Evolutionary conservation across 1,140 invertebrate genomes (phyloP).

Genomic region (Cephus cinctus): DNA sequence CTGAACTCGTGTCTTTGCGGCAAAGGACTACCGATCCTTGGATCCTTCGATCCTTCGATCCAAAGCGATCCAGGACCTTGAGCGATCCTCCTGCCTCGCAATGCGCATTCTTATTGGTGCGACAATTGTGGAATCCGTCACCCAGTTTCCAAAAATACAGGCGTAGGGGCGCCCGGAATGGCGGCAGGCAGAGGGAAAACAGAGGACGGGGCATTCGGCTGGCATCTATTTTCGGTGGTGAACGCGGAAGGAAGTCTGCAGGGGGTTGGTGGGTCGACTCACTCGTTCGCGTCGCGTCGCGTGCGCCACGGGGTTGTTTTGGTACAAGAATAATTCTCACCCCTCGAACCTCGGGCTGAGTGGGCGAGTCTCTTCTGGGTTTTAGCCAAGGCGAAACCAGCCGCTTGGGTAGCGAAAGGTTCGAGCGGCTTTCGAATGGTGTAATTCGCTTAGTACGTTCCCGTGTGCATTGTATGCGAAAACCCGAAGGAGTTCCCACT

Average conservation of each 20-base stretch:
- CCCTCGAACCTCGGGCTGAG: neutral
- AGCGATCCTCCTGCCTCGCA: no score
- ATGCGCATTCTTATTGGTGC: no score
- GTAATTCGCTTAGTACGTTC: no score
- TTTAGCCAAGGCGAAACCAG: conserved; percentile 2
- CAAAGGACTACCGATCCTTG: no score
- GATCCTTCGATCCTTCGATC: no score
- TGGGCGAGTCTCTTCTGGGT: neutral
- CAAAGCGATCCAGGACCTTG: no score
- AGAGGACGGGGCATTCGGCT: neutral
- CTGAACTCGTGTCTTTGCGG: no score
- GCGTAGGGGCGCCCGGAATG: neutral
- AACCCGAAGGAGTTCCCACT: no score
- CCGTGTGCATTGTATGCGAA: no score
- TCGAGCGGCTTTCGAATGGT: neutral
- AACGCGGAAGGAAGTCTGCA: conserved; percentile 14
- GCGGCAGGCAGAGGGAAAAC: neutral
- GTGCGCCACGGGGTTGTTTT: conserved; percentile 16
- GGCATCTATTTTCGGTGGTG: conserved; percentile 18
- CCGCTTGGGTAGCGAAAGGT: neutral
- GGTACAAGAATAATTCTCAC: conserved; percentile 14
- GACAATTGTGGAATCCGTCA: neutral
- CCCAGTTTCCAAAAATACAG: neutral
- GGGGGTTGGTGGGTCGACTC: conserved; percentile 17
- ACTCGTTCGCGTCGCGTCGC: neutral